Evolutionary conservation across 2,797 vertebrate genomes (phyloP).

Genomic region (Sebastes ruberrimus): DNA sequence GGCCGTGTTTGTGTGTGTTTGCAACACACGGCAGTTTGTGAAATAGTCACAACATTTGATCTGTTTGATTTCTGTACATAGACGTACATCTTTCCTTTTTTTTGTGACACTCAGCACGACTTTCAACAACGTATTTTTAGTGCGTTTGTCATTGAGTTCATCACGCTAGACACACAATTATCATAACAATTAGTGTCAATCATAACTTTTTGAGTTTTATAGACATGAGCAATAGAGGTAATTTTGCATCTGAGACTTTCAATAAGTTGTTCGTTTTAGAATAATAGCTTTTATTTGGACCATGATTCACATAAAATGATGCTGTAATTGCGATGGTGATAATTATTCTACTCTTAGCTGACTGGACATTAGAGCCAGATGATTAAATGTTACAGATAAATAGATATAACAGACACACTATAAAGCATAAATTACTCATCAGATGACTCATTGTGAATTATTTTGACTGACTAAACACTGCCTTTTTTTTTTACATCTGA

Average conservation of each 20-base stretch:
- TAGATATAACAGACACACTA: not conserved
- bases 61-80: not conserved
- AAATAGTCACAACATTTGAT: no score
- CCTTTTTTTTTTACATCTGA: not conserved
- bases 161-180: not conserved
- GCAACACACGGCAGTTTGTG: not conserved
- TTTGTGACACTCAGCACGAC: no score
- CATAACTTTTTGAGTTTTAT: not conserved
- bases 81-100: accelerated
- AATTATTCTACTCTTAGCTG: not conserved
- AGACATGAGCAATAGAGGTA: not conserved
- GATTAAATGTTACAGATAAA: not conserved
- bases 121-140: no score
- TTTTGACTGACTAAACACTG: not conserved
- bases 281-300: not conserved
- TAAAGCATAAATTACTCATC: not conserved
- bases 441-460: not conserved
- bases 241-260: not conserved
- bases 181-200: not conserved
- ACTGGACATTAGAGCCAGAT: not conserved
- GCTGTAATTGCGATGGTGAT: constrained; percentile 2
- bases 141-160: not conserved
- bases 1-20: not conserved
- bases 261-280: not conserved
- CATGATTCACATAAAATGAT: not conserved